These are phyloP conservation scores for Nemotelus nigrinus DNA, from an alignment of 2,888 invertebrate species.

Conservation along the genomic window DNA sequence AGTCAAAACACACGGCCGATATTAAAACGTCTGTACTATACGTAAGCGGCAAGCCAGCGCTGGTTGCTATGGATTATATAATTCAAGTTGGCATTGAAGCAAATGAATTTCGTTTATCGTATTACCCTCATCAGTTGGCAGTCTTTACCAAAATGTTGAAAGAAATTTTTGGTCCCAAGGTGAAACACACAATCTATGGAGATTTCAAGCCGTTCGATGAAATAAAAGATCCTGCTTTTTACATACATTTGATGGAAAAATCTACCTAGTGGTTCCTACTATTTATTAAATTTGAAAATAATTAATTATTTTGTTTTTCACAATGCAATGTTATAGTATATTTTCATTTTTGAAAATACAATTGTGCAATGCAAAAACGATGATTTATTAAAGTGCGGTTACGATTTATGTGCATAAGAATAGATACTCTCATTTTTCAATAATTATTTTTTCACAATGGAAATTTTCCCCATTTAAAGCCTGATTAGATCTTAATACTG, in stretches of 20 bases:
- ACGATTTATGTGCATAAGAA: too few relatives aligned
- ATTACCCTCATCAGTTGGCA: constrained; percentile 83
- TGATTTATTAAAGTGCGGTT: too few relatives aligned
- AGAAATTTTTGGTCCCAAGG: constrained; percentile 74
- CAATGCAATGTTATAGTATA: neutral
- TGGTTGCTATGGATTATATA: constrained; percentile 85
- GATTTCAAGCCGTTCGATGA: constrained; percentile 80
- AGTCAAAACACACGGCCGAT: constrained; percentile 84
- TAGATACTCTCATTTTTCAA: too few relatives aligned
- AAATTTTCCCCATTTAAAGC: too few relatives aligned
- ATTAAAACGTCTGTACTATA: constrained; percentile 87
- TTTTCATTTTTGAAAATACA: neutral
- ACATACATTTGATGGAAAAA: constrained; percentile 85
- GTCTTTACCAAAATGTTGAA: constrained; percentile 77
- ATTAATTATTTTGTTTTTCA: neutral
- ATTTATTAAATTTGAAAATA: neutral
- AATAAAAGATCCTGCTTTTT: constrained; percentile 79
- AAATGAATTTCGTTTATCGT: constrained; percentile 87
- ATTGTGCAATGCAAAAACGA: too few relatives aligned
- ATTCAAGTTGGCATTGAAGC: constrained; percentile 70
- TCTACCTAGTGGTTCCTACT: neutral
- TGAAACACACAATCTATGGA: constrained; percentile 78
- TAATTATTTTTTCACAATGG: too few relatives aligned
- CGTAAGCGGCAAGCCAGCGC: constrained; percentile 77
- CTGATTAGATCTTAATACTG: too few relatives aligned